Evolutionary conservation across 2,888 invertebrate species (phyloP).

Genomic region (Lithophane ornitopus): DNA sequence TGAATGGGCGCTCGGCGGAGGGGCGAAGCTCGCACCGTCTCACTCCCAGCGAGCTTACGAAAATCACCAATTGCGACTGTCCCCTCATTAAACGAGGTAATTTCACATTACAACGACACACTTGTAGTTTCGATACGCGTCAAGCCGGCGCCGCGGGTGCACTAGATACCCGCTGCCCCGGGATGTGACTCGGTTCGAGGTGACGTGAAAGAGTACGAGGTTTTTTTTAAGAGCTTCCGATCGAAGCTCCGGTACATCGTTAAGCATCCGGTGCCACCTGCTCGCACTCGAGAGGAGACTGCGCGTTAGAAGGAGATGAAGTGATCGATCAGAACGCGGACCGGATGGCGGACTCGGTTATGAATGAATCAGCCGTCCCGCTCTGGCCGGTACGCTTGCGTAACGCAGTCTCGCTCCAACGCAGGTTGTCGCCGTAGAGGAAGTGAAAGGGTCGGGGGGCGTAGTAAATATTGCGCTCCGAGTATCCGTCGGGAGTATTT

Average conservation of each 20-base stretch:
- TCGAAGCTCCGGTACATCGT: conserved; percentile 82
- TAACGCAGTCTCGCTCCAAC: conserved; percentile 81
- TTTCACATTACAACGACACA: conserved; percentile 74
- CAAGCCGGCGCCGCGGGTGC: conserved; percentile 63
- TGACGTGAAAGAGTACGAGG: conserved; percentile 77
- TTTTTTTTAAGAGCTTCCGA: conserved; percentile 87
- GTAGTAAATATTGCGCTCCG: conserved; percentile 90
- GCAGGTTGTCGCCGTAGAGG: conserved; percentile 89
- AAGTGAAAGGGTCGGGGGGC: conserved; percentile 90
- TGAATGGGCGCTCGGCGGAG: conserved; percentile 87
- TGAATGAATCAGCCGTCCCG: conserved; percentile 89
- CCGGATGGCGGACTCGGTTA: conserved; percentile 90
- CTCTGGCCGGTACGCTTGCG: conserved; percentile 75
- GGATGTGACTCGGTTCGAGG: conserved; percentile 69
- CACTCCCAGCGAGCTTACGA: conserved; percentile 88
- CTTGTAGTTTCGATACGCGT: conserved; percentile 70
- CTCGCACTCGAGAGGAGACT: conserved; percentile 86
- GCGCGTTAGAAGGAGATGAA: conserved; percentile 89
- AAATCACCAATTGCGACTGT: conserved; percentile 88
- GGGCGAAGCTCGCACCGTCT: conserved; percentile 87
- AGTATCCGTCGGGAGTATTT: conserved; percentile 83
- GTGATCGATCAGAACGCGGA: conserved; percentile 87
- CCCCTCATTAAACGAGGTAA: conserved; percentile 79
- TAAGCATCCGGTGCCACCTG: conserved; percentile 89
- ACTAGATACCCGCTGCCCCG: conserved; percentile 64